Conservation (phyloP, 53 echinoderm and acorn worm species). For the Holothuria scabra region DNA sequence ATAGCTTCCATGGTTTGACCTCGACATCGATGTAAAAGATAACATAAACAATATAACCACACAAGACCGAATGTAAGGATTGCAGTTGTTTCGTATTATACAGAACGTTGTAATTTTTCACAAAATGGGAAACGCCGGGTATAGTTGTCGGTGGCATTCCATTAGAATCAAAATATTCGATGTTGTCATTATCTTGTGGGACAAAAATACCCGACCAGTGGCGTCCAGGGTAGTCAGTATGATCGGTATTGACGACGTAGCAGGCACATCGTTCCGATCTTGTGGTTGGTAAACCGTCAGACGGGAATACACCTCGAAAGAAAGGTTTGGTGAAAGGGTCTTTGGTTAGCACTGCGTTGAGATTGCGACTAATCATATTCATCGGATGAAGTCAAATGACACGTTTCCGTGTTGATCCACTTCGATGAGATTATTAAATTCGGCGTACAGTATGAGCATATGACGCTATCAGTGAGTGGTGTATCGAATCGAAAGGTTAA, state of each 20-base stretch:
- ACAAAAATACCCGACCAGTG: too few species aligned
- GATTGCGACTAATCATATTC: too few species aligned
- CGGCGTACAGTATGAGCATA: conserved; percentile 38
- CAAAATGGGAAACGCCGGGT: neutral
- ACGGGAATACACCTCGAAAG: too few species aligned
- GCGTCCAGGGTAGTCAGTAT: too few species aligned
- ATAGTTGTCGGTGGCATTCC: neutral
- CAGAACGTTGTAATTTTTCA: neutral
- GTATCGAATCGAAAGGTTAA: conserved; percentile 32
- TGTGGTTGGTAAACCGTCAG: too few species aligned
- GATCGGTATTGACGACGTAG: too few species aligned
- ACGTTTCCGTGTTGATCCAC: conserved; percentile 45
- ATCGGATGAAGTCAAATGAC: too few species aligned
- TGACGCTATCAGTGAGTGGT: conserved; percentile 7
- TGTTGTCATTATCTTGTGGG: too few species aligned
- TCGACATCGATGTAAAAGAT: conserved; percentile 28
- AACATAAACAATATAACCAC: conserved; percentile 14
- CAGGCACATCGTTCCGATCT: too few species aligned
- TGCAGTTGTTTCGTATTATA: neutral
- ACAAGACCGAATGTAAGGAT: neutral
- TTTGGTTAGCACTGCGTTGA: too few species aligned
- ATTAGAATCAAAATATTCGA: too few species aligned
- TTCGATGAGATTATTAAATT: conserved; percentile 57
- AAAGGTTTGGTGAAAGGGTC: too few species aligned
- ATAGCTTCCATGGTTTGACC: conserved; percentile 2